Evolutionary conservation across 2,797 vertebrate genomes (phyloP), one percentile per base, ranked within the genome.

Genomic region (Girardinus metallicus): DNA sequence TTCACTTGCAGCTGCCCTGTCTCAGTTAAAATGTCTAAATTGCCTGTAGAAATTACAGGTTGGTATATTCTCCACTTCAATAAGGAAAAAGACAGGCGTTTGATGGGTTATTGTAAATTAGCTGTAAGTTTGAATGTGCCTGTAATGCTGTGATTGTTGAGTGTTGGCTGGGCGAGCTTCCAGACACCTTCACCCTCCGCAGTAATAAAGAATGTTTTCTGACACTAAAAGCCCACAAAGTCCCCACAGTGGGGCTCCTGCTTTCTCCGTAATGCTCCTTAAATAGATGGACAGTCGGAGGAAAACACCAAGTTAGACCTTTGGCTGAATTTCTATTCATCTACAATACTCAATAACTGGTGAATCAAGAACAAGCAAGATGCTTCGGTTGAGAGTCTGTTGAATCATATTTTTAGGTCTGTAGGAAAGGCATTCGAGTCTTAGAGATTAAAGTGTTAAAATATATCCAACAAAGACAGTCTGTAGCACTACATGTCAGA

Each of bases 171-270:
- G 66, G 66, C 39, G 26, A 41, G 36, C 10, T 41, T 71, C 68
- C 39, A 71, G 41, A 44, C 23, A 43, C 39, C 39, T n/a, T 44
- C 68, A 15, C 23, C 41, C 41, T 29, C 68, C 26, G 23, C 68
- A 29, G 39, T 43, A 41, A 71, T 43, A 71, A 44, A 70, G 11
- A 70, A 43, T 43, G 66, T 43, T 70, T 68, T n/a, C 13, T 43
- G 41, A 70, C 41, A 44, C 66, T 70, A 70, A 70, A 70, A 70
- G 41, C 11, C 64, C 34, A 66, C 62, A 66, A 66, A 36, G 8
- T 36, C 16, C 60, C 62, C 34, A 26, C 64, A 68, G 21, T 41
- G 23, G 4, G 64, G 5, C 39, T 70, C 23, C 21, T 70, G 23
- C 39, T 44, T 70, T 70, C 26, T 70, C 26, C 26, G 0, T 44